phyloP scores from a whole-genome alignment of 2,888 invertebrate genomes.

The Oxytorus armatus region DNA sequence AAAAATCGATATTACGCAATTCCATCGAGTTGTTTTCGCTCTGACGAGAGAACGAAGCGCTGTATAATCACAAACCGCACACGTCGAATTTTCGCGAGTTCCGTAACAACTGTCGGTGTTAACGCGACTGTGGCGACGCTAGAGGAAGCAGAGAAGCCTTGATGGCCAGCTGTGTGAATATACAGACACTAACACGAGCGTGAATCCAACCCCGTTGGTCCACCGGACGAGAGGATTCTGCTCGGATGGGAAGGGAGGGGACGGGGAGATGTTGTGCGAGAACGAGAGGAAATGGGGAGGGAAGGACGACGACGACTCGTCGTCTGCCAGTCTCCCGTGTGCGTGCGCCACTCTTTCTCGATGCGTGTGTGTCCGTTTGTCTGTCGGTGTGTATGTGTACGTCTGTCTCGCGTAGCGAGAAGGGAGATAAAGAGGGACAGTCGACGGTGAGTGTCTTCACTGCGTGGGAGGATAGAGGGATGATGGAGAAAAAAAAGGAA shows the following conservation, averaged over 20 bases:
- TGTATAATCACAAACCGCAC: conserved; percentile 1
- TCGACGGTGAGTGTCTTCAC: conserved; percentile 31
- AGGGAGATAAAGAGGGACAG: conserved; percentile 14
- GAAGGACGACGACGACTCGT: conserved; percentile 19
- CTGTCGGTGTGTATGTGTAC: neutral
- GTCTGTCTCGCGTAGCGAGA: neutral
- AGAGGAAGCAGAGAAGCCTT: neutral
- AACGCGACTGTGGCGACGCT: conserved; percentile 1
- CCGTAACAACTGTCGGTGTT: conserved; percentile 1
- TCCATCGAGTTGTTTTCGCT: too few species aligned
- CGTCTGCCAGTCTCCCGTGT: conserved; percentile 27
- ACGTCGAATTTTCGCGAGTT: too few species aligned
- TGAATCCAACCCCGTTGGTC: conserved; percentile 6
- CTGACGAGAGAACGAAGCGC: too few species aligned
- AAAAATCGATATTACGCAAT: too few species aligned
- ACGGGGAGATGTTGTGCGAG: neutral
- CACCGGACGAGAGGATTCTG: neutral
- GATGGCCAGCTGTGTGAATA: conserved; percentile 29
- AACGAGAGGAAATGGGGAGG: neutral
- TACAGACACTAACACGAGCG: conserved; percentile 12
- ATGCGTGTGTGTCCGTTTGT: neutral
- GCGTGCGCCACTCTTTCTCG: too few species aligned
- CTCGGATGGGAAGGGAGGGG: too few species aligned
- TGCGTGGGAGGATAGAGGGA: conserved; percentile 59
- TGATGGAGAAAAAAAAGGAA: conserved; percentile 34